phyloP scores from a whole-genome alignment of 2,113 vertebrate species.

The Aegotheles bennettii region DNA sequence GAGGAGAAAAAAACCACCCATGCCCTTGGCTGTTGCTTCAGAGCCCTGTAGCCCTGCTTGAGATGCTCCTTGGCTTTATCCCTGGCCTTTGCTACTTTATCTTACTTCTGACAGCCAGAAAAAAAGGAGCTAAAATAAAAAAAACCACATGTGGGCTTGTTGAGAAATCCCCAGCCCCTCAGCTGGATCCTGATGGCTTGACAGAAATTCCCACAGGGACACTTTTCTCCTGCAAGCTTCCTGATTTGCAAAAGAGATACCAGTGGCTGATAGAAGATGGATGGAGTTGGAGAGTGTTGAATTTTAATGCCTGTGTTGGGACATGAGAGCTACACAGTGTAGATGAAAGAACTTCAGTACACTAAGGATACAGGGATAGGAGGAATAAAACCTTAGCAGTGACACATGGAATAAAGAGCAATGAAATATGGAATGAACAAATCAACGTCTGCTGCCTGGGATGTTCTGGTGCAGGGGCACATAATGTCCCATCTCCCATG shows the following conservation, averaged over 20 bases:
- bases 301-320: neutral
- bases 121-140: neutral
- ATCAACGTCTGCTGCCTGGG: neutral
- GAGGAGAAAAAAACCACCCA: neutral
- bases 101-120: neutral
- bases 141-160: fast-evolving
- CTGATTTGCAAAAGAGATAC: neutral
- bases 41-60: neutral
- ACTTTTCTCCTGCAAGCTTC: neutral
- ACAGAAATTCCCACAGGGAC: neutral
- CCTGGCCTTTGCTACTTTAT: neutral
- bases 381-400: neutral
- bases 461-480: neutral
- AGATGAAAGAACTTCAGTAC: neutral
- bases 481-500: neutral
- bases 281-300: neutral
- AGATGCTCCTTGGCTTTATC: neutral
- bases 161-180: neutral
- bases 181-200: neutral
- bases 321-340: neutral
- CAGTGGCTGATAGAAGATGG: neutral
- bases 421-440: neutral
- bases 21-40: neutral
- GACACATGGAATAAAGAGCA: neutral
- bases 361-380: neutral